Percentiles rank a stretch among this genome's conserved stretches.
phyloP scores from a whole-genome alignment of 23 tunicate genomes.

The Botrylloides violaceus region DNA sequence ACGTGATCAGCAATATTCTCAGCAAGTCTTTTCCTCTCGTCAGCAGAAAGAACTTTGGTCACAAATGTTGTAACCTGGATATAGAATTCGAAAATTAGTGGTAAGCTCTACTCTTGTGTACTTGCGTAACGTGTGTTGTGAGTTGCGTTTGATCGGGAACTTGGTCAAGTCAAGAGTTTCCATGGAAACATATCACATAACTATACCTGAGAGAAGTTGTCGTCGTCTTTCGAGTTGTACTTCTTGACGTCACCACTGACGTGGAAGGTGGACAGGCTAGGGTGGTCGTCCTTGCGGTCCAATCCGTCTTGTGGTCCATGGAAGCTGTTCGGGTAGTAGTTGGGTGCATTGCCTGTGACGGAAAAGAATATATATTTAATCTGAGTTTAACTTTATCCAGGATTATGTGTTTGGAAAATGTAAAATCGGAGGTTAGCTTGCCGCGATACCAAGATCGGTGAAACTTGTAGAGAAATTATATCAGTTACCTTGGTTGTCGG shows the following conservation, averaged over 20 bases:
- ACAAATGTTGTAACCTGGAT: conserved; percentile 63
- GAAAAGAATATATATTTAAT: too few species aligned
- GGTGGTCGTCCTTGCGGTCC: conserved; percentile 6
- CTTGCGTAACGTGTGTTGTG: too few species aligned
- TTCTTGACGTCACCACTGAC: conserved; percentile 57
- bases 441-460: too few species aligned
- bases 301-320: conserved; percentile 75
- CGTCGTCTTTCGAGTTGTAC: conserved; percentile 82
- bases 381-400: too few species aligned
- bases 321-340: conserved; percentile 98
- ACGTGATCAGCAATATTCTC: conserved; percentile 87
- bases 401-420: too few species aligned
- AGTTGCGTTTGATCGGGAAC: too few species aligned
- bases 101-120: too few species aligned
- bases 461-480: too few species aligned
- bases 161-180: too few species aligned
- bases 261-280: conserved; percentile 6
- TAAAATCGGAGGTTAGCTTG: too few species aligned
- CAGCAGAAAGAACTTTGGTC: conserved; percentile 62
- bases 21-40: conserved; percentile 75
- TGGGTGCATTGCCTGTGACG: conserved; percentile 57
- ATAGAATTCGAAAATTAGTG: too few species aligned
- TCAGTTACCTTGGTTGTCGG: conserved; percentile 71
- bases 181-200: too few species aligned
- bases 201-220: conserved; percentile 78